Evolutionary conservation across 2,888 invertebrate species (phyloP), one percentile per base, ranked within the genome.

Genomic region (Lysandra bellargus): DNA sequence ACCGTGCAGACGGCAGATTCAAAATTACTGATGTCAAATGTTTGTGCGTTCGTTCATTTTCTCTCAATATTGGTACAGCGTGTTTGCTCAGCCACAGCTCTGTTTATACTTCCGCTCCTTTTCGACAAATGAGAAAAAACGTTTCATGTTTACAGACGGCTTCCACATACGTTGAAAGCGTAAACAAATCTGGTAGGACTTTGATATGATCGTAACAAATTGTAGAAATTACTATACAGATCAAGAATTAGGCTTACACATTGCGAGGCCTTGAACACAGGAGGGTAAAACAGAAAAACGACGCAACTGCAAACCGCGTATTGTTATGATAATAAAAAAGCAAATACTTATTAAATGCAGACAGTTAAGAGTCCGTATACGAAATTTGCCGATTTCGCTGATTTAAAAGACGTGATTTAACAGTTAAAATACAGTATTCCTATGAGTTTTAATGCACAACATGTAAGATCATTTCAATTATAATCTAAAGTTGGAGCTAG

Each of bases 1-100:
- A 49, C 49, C 44, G 44, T 75, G 30, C 49, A 44, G 49, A 57
- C 17, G 57, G 30, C 49, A 49, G 17, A 76, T 17, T 40, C 30
- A 72, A 78, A 77, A 69, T 69, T 57, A 78, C 64, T 78, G 75
- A 49, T 79, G 53, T 74, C 79, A 73, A 79, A 72, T 79, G 49
- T 79, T 79, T 79, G 61, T 75, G n/a, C 14, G 57, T 79, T 40
- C 79, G 44, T 44, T 79, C 79, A 75, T 75, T 75, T 75, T 79
- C 74, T 74, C 74, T 61, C 74, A 64, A 73, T 49, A 75, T 75
- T 75, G 61, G 57, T 75, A 75, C 75, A 75, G 30, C 75, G 23
- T 64, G 74, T 79, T 79, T 75, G 79, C 23, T 53, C 53, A 76
- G 53, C 53, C 76, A 76, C 76, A 76, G 33, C 53, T 49, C 75